Percentiles rank a stretch among this genome's conserved stretches.
phyloP scores from a whole-genome alignment of 2,797 vertebrate species.

The Benthosema pterotum region DNA sequence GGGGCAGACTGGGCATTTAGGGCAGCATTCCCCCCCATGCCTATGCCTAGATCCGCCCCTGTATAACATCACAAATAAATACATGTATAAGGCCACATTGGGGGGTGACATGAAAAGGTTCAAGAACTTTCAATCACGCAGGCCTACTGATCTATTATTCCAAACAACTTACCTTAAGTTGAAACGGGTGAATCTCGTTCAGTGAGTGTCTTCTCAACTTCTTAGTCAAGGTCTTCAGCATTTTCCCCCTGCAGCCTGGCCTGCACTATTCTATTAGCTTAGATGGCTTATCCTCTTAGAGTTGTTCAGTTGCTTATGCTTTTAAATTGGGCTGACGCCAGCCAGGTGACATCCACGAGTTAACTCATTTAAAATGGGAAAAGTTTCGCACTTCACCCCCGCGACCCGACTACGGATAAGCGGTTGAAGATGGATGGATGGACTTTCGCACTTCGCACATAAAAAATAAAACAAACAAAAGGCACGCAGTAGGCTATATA shows the following conservation, averaged over 20 bases:
- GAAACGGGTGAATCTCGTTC: conserved; percentile 90
- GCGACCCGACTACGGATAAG: no score
- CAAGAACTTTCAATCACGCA: no score
- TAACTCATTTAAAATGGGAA: conserved; percentile 21
- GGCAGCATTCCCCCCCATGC: no score
- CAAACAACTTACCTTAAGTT: conserved; percentile 85
- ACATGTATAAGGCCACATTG: no score
- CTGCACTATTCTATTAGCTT: background rate
- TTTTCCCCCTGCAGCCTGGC: conserved; percentile 62
- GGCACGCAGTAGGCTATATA: conserved; percentile 45
- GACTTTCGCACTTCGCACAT: conserved; percentile 24
- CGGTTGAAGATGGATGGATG: no score
- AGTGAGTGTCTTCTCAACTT: conserved; percentile 90
- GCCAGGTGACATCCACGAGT: conserved; percentile 37
- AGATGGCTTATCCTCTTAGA: conserved; percentile 37
- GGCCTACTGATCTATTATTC: no score
- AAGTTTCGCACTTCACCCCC: no score
- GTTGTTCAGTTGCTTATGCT: conserved; percentile 17
- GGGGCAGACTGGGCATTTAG: no score
- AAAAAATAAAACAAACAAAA: conserved; percentile 24
- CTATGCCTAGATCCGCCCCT: no score
- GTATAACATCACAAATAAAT: no score
- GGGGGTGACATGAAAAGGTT: no score
- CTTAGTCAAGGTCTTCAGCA: conserved; percentile 92
- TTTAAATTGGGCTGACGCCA: conserved; percentile 19